Conservation (phyloP, 2,113 vertebrate genomes). For the Catharus minimus region DNA sequence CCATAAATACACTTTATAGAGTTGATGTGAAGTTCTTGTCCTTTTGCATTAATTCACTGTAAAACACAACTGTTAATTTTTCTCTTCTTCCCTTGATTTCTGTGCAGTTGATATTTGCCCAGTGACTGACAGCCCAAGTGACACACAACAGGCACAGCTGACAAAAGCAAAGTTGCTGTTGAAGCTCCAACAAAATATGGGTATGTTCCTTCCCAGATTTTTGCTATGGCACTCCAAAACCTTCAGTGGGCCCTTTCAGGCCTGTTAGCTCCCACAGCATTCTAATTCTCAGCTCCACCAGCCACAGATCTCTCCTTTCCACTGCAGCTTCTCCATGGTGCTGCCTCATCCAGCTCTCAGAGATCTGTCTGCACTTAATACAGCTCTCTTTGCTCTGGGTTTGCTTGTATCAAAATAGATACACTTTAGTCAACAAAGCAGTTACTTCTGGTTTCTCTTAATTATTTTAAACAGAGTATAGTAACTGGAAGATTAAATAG, state of each 20-base stretch:
- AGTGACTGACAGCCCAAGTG: background rate
- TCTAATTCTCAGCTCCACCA: background rate
- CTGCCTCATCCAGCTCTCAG: accelerated
- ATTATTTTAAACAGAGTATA: background rate
- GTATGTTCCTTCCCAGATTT: slow-evolving; percentile 54
- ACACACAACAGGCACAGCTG: slow-evolving; percentile 42
- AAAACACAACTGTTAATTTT: background rate
- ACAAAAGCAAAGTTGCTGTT: slow-evolving; percentile 50
- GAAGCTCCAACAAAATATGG: slow-evolving; percentile 77
- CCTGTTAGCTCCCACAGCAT: background rate
- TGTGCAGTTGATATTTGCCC: slow-evolving; percentile 62
- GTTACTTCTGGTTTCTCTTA: background rate
- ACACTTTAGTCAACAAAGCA: background rate
- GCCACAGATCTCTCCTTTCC: background rate
- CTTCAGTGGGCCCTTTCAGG: background rate
- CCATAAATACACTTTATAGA: background rate
- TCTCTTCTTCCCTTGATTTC: slow-evolving; percentile 8
- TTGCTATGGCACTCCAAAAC: background rate
- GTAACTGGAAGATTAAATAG: background rate
- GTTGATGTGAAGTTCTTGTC: background rate
- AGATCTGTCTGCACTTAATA: background rate
- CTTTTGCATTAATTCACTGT: background rate
- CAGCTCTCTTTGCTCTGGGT: background rate
- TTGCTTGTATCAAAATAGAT: background rate
- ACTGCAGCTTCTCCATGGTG: background rate